Evolutionary conservation across 2,797 vertebrate genomes (phyloP).

Genomic region (Eutrigla gurnardus): DNA sequence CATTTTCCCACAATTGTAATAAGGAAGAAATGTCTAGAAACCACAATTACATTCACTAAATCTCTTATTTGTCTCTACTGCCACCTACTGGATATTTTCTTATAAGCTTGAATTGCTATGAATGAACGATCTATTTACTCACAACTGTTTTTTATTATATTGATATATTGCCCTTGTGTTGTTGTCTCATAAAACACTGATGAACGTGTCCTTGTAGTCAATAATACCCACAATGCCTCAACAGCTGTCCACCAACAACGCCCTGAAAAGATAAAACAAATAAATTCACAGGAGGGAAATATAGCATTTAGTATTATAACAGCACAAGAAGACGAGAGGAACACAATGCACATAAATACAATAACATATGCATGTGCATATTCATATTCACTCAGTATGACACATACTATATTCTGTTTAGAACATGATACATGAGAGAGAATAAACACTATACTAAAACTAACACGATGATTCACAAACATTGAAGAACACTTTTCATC

Average conservation of each 20-base stretch:
- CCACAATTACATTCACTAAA: background rate
- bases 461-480: background rate
- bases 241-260: background rate
- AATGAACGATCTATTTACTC: background rate
- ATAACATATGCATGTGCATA: background rate
- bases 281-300: background rate
- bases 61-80: conserved; percentile 5
- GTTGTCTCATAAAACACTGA: background rate
- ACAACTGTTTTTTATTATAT: background rate
- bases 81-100: conserved; percentile 37
- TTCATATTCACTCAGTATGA: background rate
- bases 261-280: background rate
- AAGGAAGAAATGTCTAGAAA: background rate
- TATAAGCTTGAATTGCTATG: background rate
- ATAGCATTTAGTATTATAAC: accelerated
- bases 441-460: background rate
- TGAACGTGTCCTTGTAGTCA: background rate
- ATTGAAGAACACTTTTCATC: background rate
- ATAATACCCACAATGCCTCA: background rate
- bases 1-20: background rate
- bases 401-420: too few species aligned
- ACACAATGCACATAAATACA: too few species aligned
- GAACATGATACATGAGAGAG: background rate
- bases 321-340: background rate
- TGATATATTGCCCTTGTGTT: background rate